A percentile compares a stretch with the other conserved stretches of the same genome.
Evolutionary conservation across 2,888 invertebrate species (phyloP).

Genomic region (Cylindroiulus punctatus): DNA sequence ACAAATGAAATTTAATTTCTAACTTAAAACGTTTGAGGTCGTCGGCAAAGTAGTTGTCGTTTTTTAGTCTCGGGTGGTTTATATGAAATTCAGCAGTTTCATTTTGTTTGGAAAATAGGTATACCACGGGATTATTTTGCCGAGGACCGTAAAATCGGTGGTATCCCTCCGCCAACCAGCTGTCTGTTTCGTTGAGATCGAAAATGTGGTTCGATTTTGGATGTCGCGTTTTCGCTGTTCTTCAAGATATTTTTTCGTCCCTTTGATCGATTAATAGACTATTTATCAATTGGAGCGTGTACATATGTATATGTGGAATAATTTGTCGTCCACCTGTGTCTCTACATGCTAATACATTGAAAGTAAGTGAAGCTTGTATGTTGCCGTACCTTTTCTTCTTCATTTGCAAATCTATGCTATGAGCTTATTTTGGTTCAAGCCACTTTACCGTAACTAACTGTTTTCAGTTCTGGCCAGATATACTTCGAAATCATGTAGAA

Average conservation of each 20-base stretch:
- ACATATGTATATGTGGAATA: conserved; percentile 12
- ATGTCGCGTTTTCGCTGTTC: not conserved
- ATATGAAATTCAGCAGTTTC: not conserved
- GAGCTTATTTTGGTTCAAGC: not conserved
- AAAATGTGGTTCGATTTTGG: conserved; percentile 38
- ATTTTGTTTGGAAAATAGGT: not conserved
- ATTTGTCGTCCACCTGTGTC: not conserved
- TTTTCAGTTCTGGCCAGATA: not conserved
- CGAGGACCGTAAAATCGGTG: not conserved
- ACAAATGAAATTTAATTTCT: not conserved
- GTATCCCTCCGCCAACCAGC: conserved; percentile 11
- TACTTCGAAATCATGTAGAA: not conserved
- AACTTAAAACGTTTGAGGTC: not conserved
- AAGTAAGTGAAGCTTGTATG: conserved; percentile 17
- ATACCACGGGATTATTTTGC: not conserved
- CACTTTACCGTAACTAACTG: not conserved
- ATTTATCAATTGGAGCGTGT: conserved; percentile 13
- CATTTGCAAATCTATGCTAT: not conserved
- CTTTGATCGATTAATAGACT: conserved; percentile 7
- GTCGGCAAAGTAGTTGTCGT: not conserved
- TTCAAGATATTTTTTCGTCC: conserved; percentile 10
- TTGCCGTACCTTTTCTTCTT: not conserved
- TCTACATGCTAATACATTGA: not conserved
- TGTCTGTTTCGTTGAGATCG: conserved; percentile 33
- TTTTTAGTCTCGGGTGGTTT: not conserved